Percentiles rank a stretch among this genome's conserved stretches.
phyloP scores from a whole-genome alignment of 2,888 invertebrate species.

The Lamproptera curius region DNA sequence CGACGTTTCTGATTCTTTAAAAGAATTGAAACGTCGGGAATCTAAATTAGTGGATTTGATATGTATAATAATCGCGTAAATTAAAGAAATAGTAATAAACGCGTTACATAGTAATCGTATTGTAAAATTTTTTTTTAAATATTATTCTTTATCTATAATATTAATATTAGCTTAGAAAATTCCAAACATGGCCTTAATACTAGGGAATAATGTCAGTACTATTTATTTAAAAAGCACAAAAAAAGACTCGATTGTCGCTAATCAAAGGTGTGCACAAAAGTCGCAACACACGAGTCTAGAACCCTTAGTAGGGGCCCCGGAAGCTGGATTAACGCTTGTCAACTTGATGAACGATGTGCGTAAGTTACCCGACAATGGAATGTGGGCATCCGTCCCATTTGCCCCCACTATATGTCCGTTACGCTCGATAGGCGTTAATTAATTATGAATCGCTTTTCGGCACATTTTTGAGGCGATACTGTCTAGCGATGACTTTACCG shows the following conservation, averaged over 20 bases:
- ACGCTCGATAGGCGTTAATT: constrained; percentile 57
- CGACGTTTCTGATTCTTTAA: too few relatives aligned
- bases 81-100: too few relatives aligned
- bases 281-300: constrained; percentile 26
- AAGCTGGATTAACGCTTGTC: constrained; percentile 77
- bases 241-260: neutral
- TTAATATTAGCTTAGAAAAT: too few relatives aligned
- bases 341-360: constrained; percentile 75
- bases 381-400: constrained; percentile 66
- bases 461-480: constrained; percentile 20
- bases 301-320: constrained; percentile 52
- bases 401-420: constrained; percentile 50
- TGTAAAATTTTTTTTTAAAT: too few relatives aligned
- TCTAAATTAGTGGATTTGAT: too few relatives aligned
- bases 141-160: too few relatives aligned
- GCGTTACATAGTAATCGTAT: too few relatives aligned
- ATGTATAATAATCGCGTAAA: too few relatives aligned
- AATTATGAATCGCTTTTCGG: constrained; percentile 55
- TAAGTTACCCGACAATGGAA: constrained; percentile 74
- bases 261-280: constrained; percentile 21
- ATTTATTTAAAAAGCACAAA: too few relatives aligned
- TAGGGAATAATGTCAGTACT: too few relatives aligned
- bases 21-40: too few relatives aligned
- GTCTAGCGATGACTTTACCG: neutral
- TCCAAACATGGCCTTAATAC: too few relatives aligned